Percentiles rank a stretch among this genome's conserved stretches.
phyloP scores from a whole-genome alignment of 2,113 vertebrate genomes.

The Scytalopus superciliaris region DNA sequence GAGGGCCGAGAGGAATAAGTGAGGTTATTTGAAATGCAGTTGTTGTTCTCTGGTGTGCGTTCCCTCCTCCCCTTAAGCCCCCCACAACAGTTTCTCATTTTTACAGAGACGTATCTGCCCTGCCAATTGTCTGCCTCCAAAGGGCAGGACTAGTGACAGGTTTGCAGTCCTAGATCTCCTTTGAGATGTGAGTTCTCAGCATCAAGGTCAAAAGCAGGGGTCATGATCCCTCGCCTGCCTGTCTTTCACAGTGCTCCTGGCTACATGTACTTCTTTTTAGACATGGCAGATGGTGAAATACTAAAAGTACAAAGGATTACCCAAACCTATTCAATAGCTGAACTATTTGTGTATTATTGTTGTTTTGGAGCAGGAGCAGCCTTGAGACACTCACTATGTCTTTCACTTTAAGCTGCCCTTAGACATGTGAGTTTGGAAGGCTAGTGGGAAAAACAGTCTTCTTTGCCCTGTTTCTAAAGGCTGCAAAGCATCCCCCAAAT shows the following conservation, averaged over 20 bases:
- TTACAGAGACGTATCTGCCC: not conserved
- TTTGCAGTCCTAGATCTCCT: slow-evolving; percentile 49
- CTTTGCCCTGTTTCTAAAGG: not conserved
- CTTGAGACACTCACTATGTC: not conserved
- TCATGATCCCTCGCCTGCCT: slow-evolving; percentile 30
- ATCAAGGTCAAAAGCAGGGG: slow-evolving; percentile 57
- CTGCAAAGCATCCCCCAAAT: not conserved
- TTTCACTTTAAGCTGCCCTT: slow-evolving; percentile 1
- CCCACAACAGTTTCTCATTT: slow-evolving; percentile 19
- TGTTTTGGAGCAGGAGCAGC: not conserved
- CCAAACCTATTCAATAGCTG: slow-evolving; percentile 26
- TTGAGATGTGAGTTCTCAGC: slow-evolving; percentile 40
- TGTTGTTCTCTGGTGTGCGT: not conserved
- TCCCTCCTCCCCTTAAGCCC: not conserved
- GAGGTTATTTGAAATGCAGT: slow-evolving; percentile 22
- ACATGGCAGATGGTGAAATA: slow-evolving; percentile 57
- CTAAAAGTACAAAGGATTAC: slow-evolving; percentile 54
- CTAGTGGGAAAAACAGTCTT: not conserved
- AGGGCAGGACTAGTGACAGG: slow-evolving; percentile 14
- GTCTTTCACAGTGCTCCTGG: slow-evolving; percentile 53
- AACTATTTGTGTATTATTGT: slow-evolving; percentile 40
- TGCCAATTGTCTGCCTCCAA: not conserved
- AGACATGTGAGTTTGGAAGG: not conserved
- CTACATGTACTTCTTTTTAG: slow-evolving; percentile 54
- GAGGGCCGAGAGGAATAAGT: not conserved